Conservation (phyloP, 2,797 vertebrate genomes). For the Morus bassanus region DNA sequence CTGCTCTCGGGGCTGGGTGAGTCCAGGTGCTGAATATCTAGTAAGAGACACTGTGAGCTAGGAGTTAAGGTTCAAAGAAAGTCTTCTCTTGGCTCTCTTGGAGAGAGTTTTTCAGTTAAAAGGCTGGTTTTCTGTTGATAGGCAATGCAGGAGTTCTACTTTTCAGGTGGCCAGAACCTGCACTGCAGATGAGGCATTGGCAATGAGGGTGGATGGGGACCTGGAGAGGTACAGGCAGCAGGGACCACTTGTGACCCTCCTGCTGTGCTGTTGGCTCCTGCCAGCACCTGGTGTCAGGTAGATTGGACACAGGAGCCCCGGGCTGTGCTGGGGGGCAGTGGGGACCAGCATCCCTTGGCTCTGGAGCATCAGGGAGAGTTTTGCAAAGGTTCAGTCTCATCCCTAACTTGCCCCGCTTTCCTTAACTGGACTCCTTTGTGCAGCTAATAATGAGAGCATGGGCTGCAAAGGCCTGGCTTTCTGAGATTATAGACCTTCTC, state of each 20-base stretch:
- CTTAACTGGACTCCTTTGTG: not conserved
- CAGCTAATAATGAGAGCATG: fast-evolving
- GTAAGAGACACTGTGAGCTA: not conserved
- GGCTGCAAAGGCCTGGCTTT: not conserved
- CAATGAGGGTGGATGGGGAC: too few relatives aligned
- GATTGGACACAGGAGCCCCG: fast-evolving
- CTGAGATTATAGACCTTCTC: not conserved
- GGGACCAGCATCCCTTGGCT: not conserved
- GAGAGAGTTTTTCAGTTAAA: not conserved
- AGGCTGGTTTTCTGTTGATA: not conserved
- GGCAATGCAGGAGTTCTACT: fast-evolving
- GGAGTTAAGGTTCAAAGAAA: not conserved
- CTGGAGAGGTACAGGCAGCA: not conserved
- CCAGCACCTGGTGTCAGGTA: not conserved
- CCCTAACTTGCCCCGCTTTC: not conserved
- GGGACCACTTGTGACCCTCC: not conserved
- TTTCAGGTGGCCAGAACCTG: not conserved
- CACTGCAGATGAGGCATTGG: not conserved
- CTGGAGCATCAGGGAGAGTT: not conserved
- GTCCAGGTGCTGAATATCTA: not conserved
- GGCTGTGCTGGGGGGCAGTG: not conserved
- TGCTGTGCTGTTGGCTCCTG: not conserved
- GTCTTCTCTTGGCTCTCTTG: not conserved
- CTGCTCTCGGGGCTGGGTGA: not conserved
- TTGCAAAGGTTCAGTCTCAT: not conserved